Base-by-base conservation (phyloP, 2,797 vertebrate genomes). In the Poeciliopsis gracilis region DNA sequence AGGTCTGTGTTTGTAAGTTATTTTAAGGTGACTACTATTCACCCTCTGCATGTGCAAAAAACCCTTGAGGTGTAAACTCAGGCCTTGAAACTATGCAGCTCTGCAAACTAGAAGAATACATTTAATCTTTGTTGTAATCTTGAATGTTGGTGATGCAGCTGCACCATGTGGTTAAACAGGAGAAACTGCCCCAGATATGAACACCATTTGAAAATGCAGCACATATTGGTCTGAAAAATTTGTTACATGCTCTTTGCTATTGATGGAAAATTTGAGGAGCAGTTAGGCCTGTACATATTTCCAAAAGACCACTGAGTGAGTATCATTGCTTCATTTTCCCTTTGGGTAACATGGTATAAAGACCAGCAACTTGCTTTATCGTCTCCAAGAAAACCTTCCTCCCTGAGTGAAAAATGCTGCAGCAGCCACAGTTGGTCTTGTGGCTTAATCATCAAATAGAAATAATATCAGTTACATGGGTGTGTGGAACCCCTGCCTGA, bases 401-500 rank as follows among this genome's bases (percentile, higher is more conserved):
- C 66, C 59, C 63, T 7, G 23, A 5, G 28, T 61, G 55, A 53
- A 57, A 72, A 76, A 67, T n/a, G 36, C 73, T 83, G 77, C 81
- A 67, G 61, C 69, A 77, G 79, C 76, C 83, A 84, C 84, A 86
- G 79, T 88, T 82, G 76, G 85, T 84, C 81, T 84, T 49, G 76
- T 86, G 87, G 78, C 80, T 87, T 85, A 86, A 88, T 91, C 85
- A 88, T 88, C 83, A 88, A 91, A 90, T 88, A 82, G 90, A 90
- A 87, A 93, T 95, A 90, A 94, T 95, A 94, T 95, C 94, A 93
- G 93, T 94, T 95, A 92, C 94, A 93, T 75, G 82, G 82, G 85
- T 77, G 88, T 87, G 88, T 57, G 77, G 91, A 84, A 88, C 93
- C 92, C 94, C 94, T 82, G 87, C 94, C 94, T 92, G 92, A 93